A percentile compares a stretch with the other conserved stretches of the same genome.
Conservation (phyloP, 2,113 vertebrate genomes). For the Spea bombifrons region DNA sequence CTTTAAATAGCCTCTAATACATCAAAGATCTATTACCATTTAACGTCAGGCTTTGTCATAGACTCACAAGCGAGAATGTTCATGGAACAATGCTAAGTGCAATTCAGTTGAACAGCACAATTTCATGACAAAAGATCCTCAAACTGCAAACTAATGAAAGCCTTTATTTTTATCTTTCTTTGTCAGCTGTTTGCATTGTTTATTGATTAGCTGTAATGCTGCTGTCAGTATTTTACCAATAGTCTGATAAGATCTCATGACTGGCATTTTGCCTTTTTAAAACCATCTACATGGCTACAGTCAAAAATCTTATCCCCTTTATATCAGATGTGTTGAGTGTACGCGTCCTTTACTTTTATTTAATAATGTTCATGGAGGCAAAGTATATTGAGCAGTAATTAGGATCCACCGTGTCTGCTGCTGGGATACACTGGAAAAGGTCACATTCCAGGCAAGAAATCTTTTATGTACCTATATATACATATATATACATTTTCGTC, state of each 20-base stretch:
- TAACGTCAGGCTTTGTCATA: constrained; percentile 40
- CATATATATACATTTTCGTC: constrained; percentile 50
- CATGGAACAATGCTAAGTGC: constrained; percentile 51
- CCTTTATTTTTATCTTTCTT: constrained; percentile 62
- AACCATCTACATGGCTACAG: constrained; percentile 63
- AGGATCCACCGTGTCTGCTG: constrained; percentile 61
- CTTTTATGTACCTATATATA: constrained; percentile 54
- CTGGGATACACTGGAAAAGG: constrained; percentile 70
- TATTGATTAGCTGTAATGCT: constrained; percentile 67
- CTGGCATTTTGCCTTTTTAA: constrained; percentile 72
- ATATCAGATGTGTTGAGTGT: constrained; percentile 59
- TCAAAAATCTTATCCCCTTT: constrained; percentile 59
- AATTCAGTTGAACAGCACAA: constrained; percentile 63
- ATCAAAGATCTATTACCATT: background rate
- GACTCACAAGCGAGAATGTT: constrained; percentile 55
- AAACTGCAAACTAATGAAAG: constrained; percentile 62
- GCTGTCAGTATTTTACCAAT: constrained; percentile 72
- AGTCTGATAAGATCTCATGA: constrained; percentile 67
- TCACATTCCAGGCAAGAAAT: constrained; percentile 65
- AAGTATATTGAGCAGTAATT: constrained; percentile 68
- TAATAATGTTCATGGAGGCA: constrained; percentile 65
- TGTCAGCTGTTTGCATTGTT: constrained; percentile 76
- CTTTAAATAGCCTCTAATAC: background rate
- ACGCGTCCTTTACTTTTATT: constrained; percentile 58
- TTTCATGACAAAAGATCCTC: constrained; percentile 63